phyloP scores from a whole-genome alignment of 1,140 invertebrate species.

The Calliopsis andreniformis region DNA sequence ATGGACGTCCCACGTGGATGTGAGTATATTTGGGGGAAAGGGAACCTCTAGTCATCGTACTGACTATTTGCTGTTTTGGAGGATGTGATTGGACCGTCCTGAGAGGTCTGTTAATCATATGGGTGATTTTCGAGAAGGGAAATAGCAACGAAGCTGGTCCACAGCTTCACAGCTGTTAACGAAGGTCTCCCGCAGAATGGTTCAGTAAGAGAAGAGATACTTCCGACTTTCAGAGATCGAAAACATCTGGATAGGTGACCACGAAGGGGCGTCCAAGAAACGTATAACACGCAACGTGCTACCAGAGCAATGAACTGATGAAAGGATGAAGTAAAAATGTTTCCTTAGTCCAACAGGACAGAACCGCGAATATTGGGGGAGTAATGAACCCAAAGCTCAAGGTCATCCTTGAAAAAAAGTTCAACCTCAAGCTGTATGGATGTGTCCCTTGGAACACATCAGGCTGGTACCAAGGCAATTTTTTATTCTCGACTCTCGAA shows the following conservation, averaged over 20 bases:
- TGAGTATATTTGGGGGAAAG: background rate
- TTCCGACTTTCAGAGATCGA: background rate
- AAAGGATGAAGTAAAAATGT: background rate
- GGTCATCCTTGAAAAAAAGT: background rate
- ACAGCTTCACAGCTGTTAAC: too few relatives aligned
- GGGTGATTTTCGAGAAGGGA: background rate
- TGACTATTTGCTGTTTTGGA: background rate
- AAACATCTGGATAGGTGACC: background rate
- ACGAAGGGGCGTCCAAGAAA: background rate
- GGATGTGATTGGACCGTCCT: background rate
- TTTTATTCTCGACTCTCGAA: constrained; percentile 26
- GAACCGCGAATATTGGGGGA: background rate
- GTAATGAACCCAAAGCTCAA: background rate
- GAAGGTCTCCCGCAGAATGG: background rate
- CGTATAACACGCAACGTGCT: constrained; percentile 1
- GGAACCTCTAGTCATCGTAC: too few relatives aligned
- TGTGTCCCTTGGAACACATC: background rate
- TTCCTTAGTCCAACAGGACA: constrained; percentile 49
- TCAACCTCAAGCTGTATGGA: background rate
- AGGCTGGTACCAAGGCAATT: constrained; percentile 38
- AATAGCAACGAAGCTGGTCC: too few relatives aligned
- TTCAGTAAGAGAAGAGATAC: background rate
- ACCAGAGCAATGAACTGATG: background rate
- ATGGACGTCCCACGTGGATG: background rate
- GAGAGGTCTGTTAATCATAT: background rate